These are phyloP conservation scores for Caiman crocodilus DNA, from an alignment of 2,797 vertebrate genomes.

Conservation along the genomic window DNA sequence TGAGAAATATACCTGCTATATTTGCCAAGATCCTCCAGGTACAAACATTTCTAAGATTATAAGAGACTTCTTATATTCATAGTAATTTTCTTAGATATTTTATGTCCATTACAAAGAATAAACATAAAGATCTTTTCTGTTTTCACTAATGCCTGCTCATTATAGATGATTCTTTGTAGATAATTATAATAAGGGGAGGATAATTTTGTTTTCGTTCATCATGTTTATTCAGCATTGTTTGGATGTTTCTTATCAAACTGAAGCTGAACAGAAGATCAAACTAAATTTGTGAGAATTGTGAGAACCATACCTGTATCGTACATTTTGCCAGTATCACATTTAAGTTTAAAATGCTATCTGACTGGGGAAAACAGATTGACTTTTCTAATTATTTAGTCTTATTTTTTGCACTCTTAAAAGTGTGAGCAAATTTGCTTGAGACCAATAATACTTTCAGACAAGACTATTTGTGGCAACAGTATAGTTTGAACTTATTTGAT, in stretches of 20 bases:
- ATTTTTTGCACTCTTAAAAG: neutral
- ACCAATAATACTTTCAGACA: neutral
- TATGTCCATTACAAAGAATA: neutral
- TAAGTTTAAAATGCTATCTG: neutral
- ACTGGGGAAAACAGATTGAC: neutral
- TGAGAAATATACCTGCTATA: slow-evolving; percentile 93
- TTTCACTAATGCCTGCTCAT: neutral
- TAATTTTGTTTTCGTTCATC: neutral
- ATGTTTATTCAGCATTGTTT: neutral
- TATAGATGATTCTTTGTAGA: neutral
- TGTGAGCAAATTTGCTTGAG: neutral
- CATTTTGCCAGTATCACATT: neutral
- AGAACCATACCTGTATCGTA: fast-evolving
- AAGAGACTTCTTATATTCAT: slow-evolving; percentile 15
- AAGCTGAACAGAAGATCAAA: neutral
- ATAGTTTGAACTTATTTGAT: neutral
- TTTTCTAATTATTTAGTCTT: neutral
- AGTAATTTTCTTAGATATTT: neutral
- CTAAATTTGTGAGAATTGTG: neutral
- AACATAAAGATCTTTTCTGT: neutral
- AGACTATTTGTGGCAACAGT: neutral
- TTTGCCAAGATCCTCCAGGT: slow-evolving; percentile 96
- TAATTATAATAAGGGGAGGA: too few species aligned
- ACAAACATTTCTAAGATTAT: slow-evolving; percentile 68
- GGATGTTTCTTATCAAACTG: neutral